These are phyloP conservation scores for Eulemur coronatus DNA, from an alignment of 2,797 vertebrate genomes.

Conservation along the genomic window DNA sequence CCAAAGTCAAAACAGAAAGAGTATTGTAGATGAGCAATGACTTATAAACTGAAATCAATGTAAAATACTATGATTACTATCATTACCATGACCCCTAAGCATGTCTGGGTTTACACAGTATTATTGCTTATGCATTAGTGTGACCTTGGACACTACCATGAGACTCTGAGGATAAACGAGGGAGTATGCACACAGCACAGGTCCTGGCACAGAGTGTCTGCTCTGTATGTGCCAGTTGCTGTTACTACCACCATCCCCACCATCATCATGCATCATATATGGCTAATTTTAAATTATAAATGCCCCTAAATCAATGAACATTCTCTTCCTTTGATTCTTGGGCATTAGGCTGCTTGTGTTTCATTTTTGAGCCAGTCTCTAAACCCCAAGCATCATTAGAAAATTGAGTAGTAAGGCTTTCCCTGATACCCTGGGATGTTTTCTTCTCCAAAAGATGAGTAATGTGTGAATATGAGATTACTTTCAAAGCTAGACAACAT, in stretches of 20 bases:
- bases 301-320: not conserved
- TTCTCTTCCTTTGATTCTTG: not conserved
- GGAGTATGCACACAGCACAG: not conserved
- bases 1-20: slow-evolving; percentile 32
- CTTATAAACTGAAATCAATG: not conserved
- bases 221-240: not conserved
- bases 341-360: not conserved
- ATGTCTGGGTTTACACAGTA: not conserved
- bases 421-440: not conserved
- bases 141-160: not conserved
- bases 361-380: not conserved
- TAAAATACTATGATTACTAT: not conserved
- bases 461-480: not conserved
- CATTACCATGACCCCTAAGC: not conserved
- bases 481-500: not conserved
- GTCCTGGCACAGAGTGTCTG: not conserved
- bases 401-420: not conserved
- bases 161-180: not conserved
- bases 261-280: not conserved
- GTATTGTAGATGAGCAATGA: not conserved
- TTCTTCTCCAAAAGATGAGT: slow-evolving; percentile 28
- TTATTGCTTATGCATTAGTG: not conserved
- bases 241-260: not conserved
- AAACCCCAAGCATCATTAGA: not conserved
- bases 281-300: not conserved